Conservation (phyloP, 2,888 invertebrate species). For the Tachystola acroxantha region DNA sequence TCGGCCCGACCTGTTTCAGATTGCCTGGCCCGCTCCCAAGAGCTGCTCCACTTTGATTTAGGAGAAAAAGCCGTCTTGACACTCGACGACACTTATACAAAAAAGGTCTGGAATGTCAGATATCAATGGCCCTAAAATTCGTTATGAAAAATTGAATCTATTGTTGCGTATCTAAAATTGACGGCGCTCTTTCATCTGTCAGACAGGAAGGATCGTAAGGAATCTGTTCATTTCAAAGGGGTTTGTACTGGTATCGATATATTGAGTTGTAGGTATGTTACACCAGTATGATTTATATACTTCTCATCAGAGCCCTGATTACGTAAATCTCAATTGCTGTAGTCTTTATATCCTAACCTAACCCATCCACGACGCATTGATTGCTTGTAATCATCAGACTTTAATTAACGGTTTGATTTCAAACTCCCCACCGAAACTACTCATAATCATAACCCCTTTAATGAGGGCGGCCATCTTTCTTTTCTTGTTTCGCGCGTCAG, state of each 20-base stretch:
- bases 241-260: too few species aligned
- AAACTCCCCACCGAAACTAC: slow-evolving; percentile 29
- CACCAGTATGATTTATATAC: too few species aligned
- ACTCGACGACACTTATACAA: slow-evolving; percentile 42
- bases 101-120: slow-evolving; percentile 40
- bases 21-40: slow-evolving; percentile 65
- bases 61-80: slow-evolving; percentile 67
- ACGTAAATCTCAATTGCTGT: too few species aligned
- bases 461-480: slow-evolving; percentile 59
- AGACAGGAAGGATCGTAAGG: too few species aligned
- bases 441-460: slow-evolving; percentile 48
- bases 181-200: not conserved
- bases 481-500: slow-evolving; percentile 58
- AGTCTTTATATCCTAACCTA: too few species aligned
- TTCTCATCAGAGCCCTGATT: too few species aligned
- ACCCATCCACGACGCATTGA: not conserved
- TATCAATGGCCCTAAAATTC: slow-evolving; percentile 19
- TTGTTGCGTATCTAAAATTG: not conserved
- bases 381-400: not conserved
- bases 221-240: too few species aligned
- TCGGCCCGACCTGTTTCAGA: slow-evolving; percentile 72
- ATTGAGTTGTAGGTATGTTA: too few species aligned
- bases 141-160: not conserved
- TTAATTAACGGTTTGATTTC: slow-evolving; percentile 25
- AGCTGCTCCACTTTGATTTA: slow-evolving; percentile 74